These are phyloP conservation scores for Drosophila anceps DNA, from an alignment of 2,888 invertebrate species.

Conservation along the genomic window DNA sequence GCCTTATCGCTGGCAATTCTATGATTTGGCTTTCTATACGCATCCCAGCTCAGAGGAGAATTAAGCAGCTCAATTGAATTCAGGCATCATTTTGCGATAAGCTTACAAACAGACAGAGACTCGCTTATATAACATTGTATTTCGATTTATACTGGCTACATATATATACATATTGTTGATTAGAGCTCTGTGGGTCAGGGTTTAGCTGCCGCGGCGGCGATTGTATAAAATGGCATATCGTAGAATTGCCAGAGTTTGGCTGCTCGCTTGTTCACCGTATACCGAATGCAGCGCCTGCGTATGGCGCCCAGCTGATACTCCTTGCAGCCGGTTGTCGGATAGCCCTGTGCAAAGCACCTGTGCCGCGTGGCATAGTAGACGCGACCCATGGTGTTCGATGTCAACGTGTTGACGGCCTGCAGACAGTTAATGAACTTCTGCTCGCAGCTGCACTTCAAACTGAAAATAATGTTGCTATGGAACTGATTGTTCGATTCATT, in stretches of 20 bases:
- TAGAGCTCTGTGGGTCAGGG: slow-evolving; percentile 50
- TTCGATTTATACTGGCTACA: neutral
- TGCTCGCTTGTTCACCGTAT: slow-evolving; percentile 73
- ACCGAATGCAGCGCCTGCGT: slow-evolving; percentile 83
- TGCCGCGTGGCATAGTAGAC: slow-evolving; percentile 81
- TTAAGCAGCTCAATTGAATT: slow-evolving; percentile 5
- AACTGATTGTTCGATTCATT: slow-evolving; percentile 6
- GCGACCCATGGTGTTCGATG: slow-evolving; percentile 81
- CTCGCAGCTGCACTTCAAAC: slow-evolving; percentile 84
- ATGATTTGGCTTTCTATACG: slow-evolving; percentile 80
- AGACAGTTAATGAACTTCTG: slow-evolving; percentile 84
- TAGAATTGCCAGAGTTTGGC: slow-evolving; percentile 83
- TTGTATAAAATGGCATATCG: slow-evolving; percentile 83
- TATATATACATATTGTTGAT: neutral
- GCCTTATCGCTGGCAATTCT: slow-evolving; percentile 72
- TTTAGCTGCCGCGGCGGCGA: too few relatives aligned
- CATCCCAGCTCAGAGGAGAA: slow-evolving; percentile 46
- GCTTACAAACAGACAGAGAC: neutral
- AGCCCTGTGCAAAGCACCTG: slow-evolving; percentile 79
- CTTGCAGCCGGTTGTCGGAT: slow-evolving; percentile 79
- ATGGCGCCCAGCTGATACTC: slow-evolving; percentile 79
- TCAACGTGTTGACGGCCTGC: slow-evolving; percentile 74
- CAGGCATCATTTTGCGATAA: slow-evolving; percentile 43
- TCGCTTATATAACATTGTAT: neutral
- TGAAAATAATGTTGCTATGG: slow-evolving; percentile 30